These are phyloP conservation scores for Amblyraja radiata DNA, from an alignment of 2,797 vertebrate genomes.

Conservation along the genomic window DNA sequence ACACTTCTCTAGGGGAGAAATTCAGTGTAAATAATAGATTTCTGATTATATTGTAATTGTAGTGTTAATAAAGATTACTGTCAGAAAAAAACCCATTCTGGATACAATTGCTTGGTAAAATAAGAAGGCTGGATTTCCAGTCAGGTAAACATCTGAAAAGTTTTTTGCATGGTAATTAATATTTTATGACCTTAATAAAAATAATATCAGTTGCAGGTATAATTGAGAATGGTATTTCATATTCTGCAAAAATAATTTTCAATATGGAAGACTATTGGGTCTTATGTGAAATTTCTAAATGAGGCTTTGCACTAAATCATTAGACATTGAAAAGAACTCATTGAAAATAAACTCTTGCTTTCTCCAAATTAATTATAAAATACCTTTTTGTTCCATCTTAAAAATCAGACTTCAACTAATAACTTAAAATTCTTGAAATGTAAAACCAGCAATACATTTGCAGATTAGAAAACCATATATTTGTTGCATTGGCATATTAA, in stretches of 20 bases:
- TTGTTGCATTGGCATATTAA: background rate
- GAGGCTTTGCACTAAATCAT: background rate
- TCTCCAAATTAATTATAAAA: background rate
- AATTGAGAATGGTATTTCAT: background rate
- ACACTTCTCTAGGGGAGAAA: background rate
- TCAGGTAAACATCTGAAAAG: background rate
- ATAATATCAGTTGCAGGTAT: background rate
- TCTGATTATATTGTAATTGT: background rate
- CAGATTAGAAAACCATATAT: background rate
- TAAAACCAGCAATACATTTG: background rate
- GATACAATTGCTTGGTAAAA: background rate
- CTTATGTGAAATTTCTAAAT: background rate
- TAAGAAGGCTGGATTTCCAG: background rate
- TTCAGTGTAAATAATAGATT: slow-evolving; percentile 7
- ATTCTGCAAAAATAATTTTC: background rate
- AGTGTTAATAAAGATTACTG: background rate
- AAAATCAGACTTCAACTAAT: background rate
- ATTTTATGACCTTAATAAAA: background rate
- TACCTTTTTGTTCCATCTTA: background rate
- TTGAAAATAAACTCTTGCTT: background rate
- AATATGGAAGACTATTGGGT: background rate
- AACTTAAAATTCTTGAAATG: background rate
- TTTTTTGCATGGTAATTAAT: background rate
- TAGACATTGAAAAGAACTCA: background rate
- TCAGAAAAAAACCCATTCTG: background rate